Conservation (phyloP, 1,140 invertebrate species). For the Diorhabda elongata region DNA sequence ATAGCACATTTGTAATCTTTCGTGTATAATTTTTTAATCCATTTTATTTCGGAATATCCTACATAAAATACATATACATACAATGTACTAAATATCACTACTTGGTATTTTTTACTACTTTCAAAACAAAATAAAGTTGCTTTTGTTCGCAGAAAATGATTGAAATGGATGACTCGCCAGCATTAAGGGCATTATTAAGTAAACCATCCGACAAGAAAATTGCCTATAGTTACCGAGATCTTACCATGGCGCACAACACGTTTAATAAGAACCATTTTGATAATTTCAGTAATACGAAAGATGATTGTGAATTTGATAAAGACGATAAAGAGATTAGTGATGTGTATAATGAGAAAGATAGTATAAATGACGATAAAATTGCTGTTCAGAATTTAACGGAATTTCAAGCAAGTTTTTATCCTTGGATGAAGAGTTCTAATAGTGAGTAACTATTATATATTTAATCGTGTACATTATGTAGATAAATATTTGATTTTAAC, state of each 20-base stretch:
- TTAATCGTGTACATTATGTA: too few species aligned
- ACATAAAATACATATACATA: neutral
- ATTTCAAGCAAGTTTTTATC: conserved; percentile 35
- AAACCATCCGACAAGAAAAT: conserved; percentile 48
- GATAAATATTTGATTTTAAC: too few species aligned
- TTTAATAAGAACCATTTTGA: conserved; percentile 2
- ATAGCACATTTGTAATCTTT: too few species aligned
- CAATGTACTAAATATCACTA: conserved; percentile 6
- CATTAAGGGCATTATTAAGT: conserved; percentile 50
- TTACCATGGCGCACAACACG: conserved; percentile 13
- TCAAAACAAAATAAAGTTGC: conserved; percentile 21
- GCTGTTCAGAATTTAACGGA: conserved; percentile 11
- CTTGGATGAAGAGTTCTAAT: conserved; percentile 46
- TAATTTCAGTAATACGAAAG: conserved; percentile 9
- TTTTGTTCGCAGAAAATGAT: neutral
- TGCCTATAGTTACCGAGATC: conserved; percentile 31
- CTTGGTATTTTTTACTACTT: conserved; percentile 14
- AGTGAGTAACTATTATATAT: conserved; percentile 23
- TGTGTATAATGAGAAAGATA: conserved; percentile 8
- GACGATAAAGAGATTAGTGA: conserved; percentile 12
- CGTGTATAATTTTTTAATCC: too few species aligned
- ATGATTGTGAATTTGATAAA: conserved; percentile 10
- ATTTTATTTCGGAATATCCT: too few species aligned
- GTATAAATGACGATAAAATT: neutral
- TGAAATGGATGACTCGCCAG: conserved; percentile 41